A percentile compares a stretch with the other conserved stretches of the same genome.
phyloP scores from a whole-genome alignment of 2,888 invertebrate species.

The Acleris literana region DNA sequence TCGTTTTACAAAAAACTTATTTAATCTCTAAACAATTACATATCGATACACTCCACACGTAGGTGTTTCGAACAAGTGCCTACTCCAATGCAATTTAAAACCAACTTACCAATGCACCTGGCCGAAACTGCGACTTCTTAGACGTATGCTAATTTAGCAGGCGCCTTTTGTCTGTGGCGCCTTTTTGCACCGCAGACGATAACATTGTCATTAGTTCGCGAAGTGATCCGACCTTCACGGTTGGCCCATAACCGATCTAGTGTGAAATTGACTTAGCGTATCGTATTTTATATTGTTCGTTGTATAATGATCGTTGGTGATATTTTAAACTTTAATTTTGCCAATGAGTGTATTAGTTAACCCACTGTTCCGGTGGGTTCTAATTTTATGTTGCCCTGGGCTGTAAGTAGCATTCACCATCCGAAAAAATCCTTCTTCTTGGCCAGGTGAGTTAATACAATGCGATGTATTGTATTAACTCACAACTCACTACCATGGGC shows the following conservation, averaged over 20 bases:
- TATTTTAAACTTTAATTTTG: too few species aligned
- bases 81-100: not conserved
- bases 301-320: too few species aligned
- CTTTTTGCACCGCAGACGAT: not conserved
- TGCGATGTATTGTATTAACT: too few species aligned
- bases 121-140: not conserved
- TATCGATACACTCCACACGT: not conserved
- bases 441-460: too few species aligned
- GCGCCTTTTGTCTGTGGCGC: not conserved
- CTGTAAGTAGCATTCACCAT: too few species aligned
- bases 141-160: slow-evolving; percentile 4
- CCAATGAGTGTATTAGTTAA: too few species aligned
- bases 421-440: too few species aligned
- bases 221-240: slow-evolving; percentile 28
- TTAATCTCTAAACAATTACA: not conserved
- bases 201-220: slow-evolving; percentile 12
- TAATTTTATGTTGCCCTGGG: too few species aligned
- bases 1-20: too few species aligned
- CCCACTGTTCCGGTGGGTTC: too few species aligned
- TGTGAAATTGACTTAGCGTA: slow-evolving; percentile 31
- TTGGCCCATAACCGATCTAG: slow-evolving; percentile 23
- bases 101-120: slow-evolving; percentile 12
- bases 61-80: slow-evolving; percentile 7
- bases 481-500: too few species aligned
- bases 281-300: slow-evolving; percentile 15